Percentiles rank a stretch among this genome's conserved stretches.
Evolutionary conservation across 2,888 invertebrate species (phyloP).

Genomic region (Amitus sp.): DNA sequence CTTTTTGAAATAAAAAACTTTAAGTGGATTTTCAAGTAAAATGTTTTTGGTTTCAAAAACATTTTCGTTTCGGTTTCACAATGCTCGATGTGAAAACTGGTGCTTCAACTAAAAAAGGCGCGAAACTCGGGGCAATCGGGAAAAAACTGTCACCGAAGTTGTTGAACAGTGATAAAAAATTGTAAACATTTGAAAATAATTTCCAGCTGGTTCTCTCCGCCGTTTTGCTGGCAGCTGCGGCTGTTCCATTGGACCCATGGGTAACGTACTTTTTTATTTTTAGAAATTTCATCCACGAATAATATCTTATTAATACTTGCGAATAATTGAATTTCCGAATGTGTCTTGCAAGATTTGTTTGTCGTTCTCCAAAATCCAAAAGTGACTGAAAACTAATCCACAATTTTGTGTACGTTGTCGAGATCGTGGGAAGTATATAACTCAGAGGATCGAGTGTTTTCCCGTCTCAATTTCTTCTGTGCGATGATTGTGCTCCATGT

Average conservation of each 20-base stretch:
- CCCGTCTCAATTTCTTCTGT: constrained; percentile 8
- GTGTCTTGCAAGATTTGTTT: too few species aligned
- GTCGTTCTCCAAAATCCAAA: too few species aligned
- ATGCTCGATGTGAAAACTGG: too few species aligned
- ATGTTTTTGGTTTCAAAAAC: too few species aligned
- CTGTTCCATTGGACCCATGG: constrained; percentile 47
- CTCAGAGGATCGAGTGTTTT: constrained; percentile 1
- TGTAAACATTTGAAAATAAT: not conserved
- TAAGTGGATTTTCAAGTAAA: too few species aligned
- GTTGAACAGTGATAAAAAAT: too few species aligned
- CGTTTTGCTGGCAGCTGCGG: constrained; percentile 56
- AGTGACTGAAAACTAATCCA: constrained; percentile 27
- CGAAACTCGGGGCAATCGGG: too few species aligned
- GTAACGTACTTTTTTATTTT: constrained; percentile 17
- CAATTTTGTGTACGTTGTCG: not conserved
- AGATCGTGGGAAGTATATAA: not conserved
- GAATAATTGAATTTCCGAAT: not conserved
- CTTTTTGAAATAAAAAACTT: too few species aligned
- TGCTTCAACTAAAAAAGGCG: too few species aligned
- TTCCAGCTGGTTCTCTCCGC: constrained; percentile 58
- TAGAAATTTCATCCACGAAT: too few species aligned
- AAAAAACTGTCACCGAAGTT: too few species aligned
- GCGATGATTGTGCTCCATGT: constrained; percentile 19
- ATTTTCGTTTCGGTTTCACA: too few species aligned
- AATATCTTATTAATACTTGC: not conserved